Conservation (phyloP, 2,888 invertebrate species). For the Phaedon cochleariae region DNA sequence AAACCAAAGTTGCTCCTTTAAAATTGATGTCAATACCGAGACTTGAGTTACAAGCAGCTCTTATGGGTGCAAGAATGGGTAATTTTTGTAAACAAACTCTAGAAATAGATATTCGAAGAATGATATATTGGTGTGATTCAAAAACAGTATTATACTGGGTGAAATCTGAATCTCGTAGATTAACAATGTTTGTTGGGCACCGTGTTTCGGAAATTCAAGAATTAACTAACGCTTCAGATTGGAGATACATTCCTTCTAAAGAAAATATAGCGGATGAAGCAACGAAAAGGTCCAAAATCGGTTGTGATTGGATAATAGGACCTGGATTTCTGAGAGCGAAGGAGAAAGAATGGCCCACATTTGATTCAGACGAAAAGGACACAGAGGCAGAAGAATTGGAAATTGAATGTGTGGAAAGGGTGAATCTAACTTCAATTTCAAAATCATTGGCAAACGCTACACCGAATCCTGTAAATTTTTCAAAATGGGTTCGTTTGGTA, state of each 20-base stretch:
- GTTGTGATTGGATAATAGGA: conserved; percentile 15
- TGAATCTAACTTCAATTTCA: background rate
- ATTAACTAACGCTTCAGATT: conserved; percentile 10
- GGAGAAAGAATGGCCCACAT: background rate
- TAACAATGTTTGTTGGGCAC: conserved; percentile 24
- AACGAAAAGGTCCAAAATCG: conserved; percentile 13
- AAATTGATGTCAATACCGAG: background rate
- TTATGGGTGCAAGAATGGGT: conserved; percentile 3
- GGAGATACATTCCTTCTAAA: conserved; percentile 18
- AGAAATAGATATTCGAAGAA: conserved; percentile 5
- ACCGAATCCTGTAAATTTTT: background rate
- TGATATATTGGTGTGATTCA: conserved; percentile 24
- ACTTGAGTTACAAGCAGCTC: background rate
- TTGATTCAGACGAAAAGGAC: background rate
- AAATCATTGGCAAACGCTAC: background rate
- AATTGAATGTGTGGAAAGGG: background rate
- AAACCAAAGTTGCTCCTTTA: background rate
- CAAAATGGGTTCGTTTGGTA: background rate
- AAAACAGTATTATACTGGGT: conserved; percentile 21
- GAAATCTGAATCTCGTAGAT: conserved; percentile 14
- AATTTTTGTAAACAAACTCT: background rate
- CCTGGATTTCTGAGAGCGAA: conserved; percentile 12
- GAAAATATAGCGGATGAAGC: conserved; percentile 24
- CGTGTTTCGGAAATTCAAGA: conserved; percentile 21
- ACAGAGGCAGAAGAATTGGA: background rate